Evolutionary conservation across 2,797 vertebrate genomes (phyloP), one percentile per base, ranked within the genome.

Genomic region (Triplophysa bombifrons): DNA sequence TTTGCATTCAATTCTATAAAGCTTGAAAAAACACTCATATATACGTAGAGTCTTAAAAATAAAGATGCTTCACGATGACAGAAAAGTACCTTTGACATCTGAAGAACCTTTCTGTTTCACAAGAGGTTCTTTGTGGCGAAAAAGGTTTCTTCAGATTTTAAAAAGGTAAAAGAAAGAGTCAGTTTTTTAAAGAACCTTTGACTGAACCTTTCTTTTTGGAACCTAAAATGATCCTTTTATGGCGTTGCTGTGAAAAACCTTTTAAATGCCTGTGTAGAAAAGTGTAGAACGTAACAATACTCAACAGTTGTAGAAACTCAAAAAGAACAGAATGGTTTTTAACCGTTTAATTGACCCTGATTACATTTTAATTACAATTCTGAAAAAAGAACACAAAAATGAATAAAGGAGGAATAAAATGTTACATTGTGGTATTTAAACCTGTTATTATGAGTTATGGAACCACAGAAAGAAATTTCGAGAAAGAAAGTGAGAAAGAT

Each of bases 301-400:
- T 7, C 34, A 34, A 34, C 5, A 6, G 5, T 34, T n/a, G 14
- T 25, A 61, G 27, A 87, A 78, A 82, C 75, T 75, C 61, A 83
- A 71, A 83, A 76, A 87, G 88, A 82, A 55, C 8, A 10, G 10
- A 55, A 88, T 91, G 90, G 90, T 22, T 92, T 94, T 93, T 86
- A 93, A 93, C 90, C 87, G 91, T 94, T 95, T 94, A 94, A 94
- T 94, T 91, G 93, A 94, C 93, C 93, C 93, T 93, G 93, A 94
- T 94, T 94, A 94, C 92, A 93, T 87, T 91, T 92, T 93, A 93
- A 93, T 94, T 93, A 94, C 92, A 93, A 91, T 91, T 92, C 89
- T 91, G 83, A 70, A 88, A 89, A 84, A 90, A 89, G 85, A 84
- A 86, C 81, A 83, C 85, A 85, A 84, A 87, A 90, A 90, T 84